Base-by-base conservation (phyloP, 2,888 invertebrate species). In the Morpho deidamia region DNA sequence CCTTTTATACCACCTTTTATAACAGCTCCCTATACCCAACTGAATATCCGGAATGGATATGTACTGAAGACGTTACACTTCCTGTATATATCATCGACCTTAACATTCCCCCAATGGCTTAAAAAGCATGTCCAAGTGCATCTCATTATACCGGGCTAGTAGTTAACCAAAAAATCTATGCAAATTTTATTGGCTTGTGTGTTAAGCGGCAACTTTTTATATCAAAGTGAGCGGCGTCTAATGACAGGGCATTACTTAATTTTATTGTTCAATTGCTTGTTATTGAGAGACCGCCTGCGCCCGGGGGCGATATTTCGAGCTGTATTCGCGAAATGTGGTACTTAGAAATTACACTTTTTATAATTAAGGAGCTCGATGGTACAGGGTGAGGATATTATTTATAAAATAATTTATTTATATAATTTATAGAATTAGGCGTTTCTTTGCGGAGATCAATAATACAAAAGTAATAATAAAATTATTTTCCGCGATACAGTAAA, bases 171-270 rank as follows among this genome's bases (percentile, higher is more conserved):
- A 54, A 59, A 56, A 52, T 55, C 59, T 59, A 59, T 59, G 55
- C 55, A 47, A 59, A 57, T 59, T 59, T 58, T 12, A 58, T 47
- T 53, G 42, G 41, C 34, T 53, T 59, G 55, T 60, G 53, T 55
- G 50, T 52, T 53, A 58, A 58, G 58, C 65, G 63, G 63, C 56
- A 55, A 53, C 42, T 53, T 56, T 48, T 60, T 54, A 52, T 47
- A 58, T 60, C 62, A 61, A 61, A 63, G 63, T 53, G 51, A 53
- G 58, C 60, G 65, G 55, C 46, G 44, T 33, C 33, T 72, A 72
- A 76, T 78, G 61, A 77, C 66, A 72, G 75, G 62, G 65, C 68
- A 63, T 60, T 67, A 55, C 56, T 54, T 62, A 65, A 62, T 63
- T 64, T 67, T 63, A 65, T 63, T 66, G 65, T 65, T 53, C 64